Conservation (phyloP, 2,888 invertebrate genomes). For the Drymonia ruficornis region DNA sequence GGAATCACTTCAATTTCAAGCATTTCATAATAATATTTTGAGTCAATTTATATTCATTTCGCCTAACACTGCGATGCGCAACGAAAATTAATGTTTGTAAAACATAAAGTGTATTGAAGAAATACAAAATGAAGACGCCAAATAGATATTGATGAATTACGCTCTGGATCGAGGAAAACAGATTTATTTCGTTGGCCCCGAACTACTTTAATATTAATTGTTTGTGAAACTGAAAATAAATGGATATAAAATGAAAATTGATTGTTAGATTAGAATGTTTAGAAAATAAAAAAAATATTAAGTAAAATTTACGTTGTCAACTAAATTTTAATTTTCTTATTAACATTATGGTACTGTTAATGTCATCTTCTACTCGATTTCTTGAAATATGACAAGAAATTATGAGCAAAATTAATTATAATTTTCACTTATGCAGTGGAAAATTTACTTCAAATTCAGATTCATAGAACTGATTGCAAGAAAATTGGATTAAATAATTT, state of each 20-base stretch:
- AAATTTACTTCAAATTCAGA: not conserved
- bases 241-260: not conserved
- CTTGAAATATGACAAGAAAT: too few species aligned
- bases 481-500: not conserved
- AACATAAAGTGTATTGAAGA: slow-evolving; percentile 13
- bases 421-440: too few species aligned
- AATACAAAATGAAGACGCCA: slow-evolving; percentile 22
- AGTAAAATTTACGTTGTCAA: too few species aligned
- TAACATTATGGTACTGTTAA: too few species aligned
- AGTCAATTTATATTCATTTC: slow-evolving; percentile 19
- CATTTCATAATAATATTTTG: slow-evolving; percentile 17
- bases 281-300: not conserved
- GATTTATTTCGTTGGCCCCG: slow-evolving; percentile 16
- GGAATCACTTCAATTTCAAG: slow-evolving; percentile 18
- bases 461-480: not conserved
- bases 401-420: too few species aligned
- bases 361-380: too few species aligned
- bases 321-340: too few species aligned
- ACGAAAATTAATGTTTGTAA: slow-evolving; percentile 19
- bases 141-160: slow-evolving; percentile 36
- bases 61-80: slow-evolving; percentile 11
- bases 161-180: slow-evolving; percentile 14
- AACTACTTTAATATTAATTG: slow-evolving; percentile 4
- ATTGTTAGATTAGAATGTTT: not conserved
- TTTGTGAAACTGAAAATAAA: slow-evolving; percentile 1